Base-by-base conservation (phyloP, 1,140 invertebrate genomes). In the Phymorhynchus buccinoides region DNA sequence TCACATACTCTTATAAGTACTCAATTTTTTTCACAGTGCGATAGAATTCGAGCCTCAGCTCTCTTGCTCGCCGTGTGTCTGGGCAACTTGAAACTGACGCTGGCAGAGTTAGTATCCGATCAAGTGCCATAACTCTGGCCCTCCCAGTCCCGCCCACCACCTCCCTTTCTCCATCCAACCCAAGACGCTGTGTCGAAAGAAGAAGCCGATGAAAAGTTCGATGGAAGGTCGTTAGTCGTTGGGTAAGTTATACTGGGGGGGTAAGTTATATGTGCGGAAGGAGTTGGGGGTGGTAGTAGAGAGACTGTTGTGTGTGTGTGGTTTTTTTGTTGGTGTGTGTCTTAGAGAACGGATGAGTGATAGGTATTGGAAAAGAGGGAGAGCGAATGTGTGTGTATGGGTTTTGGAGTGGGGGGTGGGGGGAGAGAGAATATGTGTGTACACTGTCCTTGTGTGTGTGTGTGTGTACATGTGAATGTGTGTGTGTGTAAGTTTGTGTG, bases 31-130 rank as follows among this genome's bases (percentile, higher is more conserved):
- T n/a, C n/a, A n/a, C n/a, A n/a, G n/a, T n/a, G n/a, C n/a, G n/a
- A n/a, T n/a, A n/a, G n/a, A n/a, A n/a, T n/a, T n/a, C 22, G 22
- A 6, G 56, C 56, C 4, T 16, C 56, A 27, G 39, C 39, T 30
- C 42, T 80, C 7, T 30, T 80, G 42, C 44, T 56, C 27, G 79
- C 79, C 9, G 42, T 30, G 27, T 80, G 79, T 48, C 48, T 80
- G 44, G 79, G 79, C n/a, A 41, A 80, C 48, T 3, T 80, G 4
- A 80, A 80, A 27, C 32, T 80, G 48, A 80, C 48, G 79, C 42
- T 80, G 79, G 42, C 42, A 4, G 32, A 52, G 32, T 80, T n/a
- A n/a, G n/a, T n/a, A n/a, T 32, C 48, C 42, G 48, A 48, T 32
- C 79, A 80, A 80, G 79, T 35, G 22, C 12, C 42, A 48, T 48